A percentile compares a stretch with the other conserved stretches of the same genome.
Conservation (phyloP, 2,888 invertebrate genomes). For the Trichopoda pennipes region DNA sequence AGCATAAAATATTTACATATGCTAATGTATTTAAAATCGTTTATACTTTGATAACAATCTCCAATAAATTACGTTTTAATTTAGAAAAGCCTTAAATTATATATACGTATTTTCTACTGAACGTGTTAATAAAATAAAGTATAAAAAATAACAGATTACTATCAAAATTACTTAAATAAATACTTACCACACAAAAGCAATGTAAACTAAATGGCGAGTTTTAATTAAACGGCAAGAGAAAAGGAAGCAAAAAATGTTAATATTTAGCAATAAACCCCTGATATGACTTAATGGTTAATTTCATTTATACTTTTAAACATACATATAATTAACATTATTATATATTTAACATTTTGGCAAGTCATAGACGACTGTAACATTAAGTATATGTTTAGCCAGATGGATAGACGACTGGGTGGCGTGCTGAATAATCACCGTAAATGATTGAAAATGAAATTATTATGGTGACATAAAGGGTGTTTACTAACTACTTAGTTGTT, state of each 20-base stretch:
- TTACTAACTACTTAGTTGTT: slow-evolving; percentile 3
- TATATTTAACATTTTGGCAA: slow-evolving; percentile 12
- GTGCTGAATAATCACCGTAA: slow-evolving; percentile 50
- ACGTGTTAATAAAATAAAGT: slow-evolving; percentile 19
- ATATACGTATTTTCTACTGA: background rate
- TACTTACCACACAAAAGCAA: background rate
- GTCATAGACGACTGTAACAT: slow-evolving; percentile 32
- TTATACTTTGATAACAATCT: slow-evolving; percentile 72
- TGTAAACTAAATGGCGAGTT: slow-evolving; percentile 14
- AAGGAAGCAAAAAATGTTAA: background rate
- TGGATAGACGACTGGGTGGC: slow-evolving; percentile 5
- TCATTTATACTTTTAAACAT: slow-evolving; percentile 18
- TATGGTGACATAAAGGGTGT: slow-evolving; percentile 23
- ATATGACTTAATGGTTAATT: slow-evolving; percentile 16
- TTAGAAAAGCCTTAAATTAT: slow-evolving; percentile 7
- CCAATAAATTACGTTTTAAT: slow-evolving; percentile 12
- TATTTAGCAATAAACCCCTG: background rate
- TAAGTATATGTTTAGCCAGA: slow-evolving; percentile 21
- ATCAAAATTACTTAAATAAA: slow-evolving; percentile 32
- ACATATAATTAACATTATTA: slow-evolving; percentile 33
- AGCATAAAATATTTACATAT: too few relatives aligned
- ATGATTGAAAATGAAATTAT: slow-evolving; percentile 45
- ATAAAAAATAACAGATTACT: background rate
- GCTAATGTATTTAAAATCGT: too few relatives aligned
- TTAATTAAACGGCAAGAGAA: background rate